A percentile compares a stretch with the other conserved stretches of the same genome.
phyloP scores from a whole-genome alignment of 2,888 invertebrate genomes.

The Pristionchus fissidentatus region DNA sequence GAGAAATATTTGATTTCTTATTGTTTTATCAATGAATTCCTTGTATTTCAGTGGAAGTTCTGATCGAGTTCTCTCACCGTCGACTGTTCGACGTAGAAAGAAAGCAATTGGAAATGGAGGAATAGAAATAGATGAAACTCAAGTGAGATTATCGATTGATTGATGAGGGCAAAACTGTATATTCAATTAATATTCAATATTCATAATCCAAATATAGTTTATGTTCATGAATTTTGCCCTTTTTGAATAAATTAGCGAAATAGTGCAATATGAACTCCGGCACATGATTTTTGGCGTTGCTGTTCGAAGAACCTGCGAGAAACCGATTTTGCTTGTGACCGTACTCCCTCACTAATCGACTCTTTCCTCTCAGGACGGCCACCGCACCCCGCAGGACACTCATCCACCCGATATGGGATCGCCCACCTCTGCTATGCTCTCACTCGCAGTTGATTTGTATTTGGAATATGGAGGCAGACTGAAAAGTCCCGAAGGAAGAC shows the following conservation, averaged over 20 bases:
- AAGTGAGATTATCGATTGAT: no score
- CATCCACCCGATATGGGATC: slow-evolving; percentile 34
- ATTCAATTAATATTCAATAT: no score
- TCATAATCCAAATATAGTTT: no score
- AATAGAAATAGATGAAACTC: neutral
- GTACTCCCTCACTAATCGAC: no score
- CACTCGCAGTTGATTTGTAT: neutral
- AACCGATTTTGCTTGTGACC: no score
- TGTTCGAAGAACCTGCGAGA: no score
- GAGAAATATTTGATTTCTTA: no score
- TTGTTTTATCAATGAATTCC: neutral
- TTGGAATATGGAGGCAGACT: slow-evolving; percentile 8
- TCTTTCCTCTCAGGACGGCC: neutral
- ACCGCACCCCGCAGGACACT: neutral
- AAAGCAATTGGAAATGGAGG: neutral
- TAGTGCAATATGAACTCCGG: no score
- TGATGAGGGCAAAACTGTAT: no score
- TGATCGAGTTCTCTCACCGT: neutral
- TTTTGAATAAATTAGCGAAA: no score
- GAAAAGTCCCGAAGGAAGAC: slow-evolving; percentile 1
- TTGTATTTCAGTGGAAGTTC: neutral
- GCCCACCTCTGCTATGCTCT: slow-evolving; percentile 4
- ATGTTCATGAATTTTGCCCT: no score
- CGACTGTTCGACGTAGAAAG: slow-evolving; percentile 3
- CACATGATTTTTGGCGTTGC: no score